A percentile compares a stretch with the other conserved stretches of the same genome.
phyloP scores from a whole-genome alignment of 92 coral and sea anemone genomes.

The Siderastrea radians region DNA sequence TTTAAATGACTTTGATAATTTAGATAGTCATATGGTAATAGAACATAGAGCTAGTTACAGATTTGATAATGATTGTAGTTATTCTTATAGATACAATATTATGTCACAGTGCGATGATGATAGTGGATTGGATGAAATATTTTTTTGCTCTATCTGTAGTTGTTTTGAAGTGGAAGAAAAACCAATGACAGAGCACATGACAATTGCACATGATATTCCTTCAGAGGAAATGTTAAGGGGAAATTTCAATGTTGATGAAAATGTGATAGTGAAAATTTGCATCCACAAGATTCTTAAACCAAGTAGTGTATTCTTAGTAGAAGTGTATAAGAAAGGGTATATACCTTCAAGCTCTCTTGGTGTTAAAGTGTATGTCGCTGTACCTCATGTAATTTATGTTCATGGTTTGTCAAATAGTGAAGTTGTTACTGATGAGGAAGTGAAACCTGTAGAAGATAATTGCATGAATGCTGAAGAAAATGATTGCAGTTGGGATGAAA shows the following conservation, averaged over 20 bases:
- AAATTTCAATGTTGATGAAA: neutral
- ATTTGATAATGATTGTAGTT: too few species aligned
- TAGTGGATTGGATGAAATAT: neutral
- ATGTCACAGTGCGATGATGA: neutral
- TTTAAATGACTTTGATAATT: neutral
- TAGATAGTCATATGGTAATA: constrained; percentile 7
- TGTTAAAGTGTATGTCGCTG: neutral
- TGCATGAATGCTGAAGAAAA: neutral
- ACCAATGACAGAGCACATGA: neutral
- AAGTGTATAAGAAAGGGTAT: neutral
- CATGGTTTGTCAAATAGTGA: too few species aligned
- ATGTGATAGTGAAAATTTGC: neutral
- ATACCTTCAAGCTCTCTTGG: neutral
- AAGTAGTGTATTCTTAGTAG: neutral
- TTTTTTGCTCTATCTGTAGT: constrained; percentile 19
- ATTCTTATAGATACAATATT: neutral
- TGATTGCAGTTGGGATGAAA: constrained; percentile 18
- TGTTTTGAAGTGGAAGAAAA: neutral
- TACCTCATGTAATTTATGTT: neutral
- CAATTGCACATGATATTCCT: constrained; percentile 12
- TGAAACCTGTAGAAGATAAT: neutral
- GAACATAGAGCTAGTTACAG: neutral
- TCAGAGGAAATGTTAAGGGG: neutral
- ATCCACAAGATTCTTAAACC: neutral
- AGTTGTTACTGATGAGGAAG: neutral